Evolutionary conservation across 2,113 vertebrate species (phyloP).

Genomic region (Mandrillus leucophaeus): DNA sequence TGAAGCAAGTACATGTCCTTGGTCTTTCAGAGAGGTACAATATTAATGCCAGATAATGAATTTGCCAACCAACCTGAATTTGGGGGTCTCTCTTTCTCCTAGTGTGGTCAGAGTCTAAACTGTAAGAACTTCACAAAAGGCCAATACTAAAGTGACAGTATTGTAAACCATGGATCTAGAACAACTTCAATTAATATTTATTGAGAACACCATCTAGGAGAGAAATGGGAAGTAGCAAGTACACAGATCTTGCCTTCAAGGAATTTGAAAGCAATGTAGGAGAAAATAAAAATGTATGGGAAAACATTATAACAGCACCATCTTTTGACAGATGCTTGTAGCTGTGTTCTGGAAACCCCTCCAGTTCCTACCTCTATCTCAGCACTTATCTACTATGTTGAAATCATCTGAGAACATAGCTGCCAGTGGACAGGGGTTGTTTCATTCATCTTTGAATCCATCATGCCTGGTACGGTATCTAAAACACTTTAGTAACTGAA

Average conservation of each 20-base stretch:
- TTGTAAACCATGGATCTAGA: not conserved
- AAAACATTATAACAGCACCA: not conserved
- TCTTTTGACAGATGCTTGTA: not conserved
- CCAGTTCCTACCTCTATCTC: too few relatives aligned
- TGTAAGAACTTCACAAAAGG: slow-evolving; percentile 61
- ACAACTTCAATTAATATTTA: not conserved
- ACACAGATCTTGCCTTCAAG: not conserved
- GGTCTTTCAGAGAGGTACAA: slow-evolving; percentile 71
- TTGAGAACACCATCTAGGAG: not conserved
- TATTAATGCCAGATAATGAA: slow-evolving; percentile 77
- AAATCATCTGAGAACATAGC: not conserved
- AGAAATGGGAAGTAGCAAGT: not conserved
- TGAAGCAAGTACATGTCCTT: slow-evolving; percentile 80
- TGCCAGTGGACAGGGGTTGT: not conserved
- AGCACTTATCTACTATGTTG: not conserved
- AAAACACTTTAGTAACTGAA: not conserved
- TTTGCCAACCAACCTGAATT: slow-evolving; percentile 80
- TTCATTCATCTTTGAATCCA: not conserved
- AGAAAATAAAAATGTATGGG: not conserved
- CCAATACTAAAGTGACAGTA: not conserved
- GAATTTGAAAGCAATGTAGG: not conserved
- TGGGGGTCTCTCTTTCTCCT: slow-evolving; percentile 49
- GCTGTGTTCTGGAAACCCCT: not conserved
- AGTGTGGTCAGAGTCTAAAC: slow-evolving; percentile 72
- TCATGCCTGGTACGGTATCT: not conserved